phyloP scores from a whole-genome alignment of 2,113 vertebrate genomes.

The Dinomys branickii region DNA sequence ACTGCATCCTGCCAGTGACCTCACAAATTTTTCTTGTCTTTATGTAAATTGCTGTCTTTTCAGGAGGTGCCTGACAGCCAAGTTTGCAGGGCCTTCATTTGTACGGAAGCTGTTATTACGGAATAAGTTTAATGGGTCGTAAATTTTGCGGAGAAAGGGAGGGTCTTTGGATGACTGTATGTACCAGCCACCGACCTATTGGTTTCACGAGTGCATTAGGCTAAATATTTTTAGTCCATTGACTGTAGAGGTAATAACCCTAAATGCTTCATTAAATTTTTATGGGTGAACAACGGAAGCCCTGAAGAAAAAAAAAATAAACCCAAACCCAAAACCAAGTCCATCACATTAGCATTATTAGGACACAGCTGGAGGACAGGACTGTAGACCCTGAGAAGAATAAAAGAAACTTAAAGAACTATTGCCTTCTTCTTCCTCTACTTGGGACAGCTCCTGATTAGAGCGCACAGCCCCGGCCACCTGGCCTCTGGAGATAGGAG shows the following conservation, averaged over 20 bases:
- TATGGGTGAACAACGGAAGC: constrained; percentile 86
- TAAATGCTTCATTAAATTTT: constrained; percentile 90
- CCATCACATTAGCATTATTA: constrained; percentile 67
- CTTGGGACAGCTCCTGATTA: background rate
- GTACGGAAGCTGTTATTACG: constrained; percentile 86
- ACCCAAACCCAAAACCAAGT: constrained; percentile 47
- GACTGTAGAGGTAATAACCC: constrained; percentile 86
- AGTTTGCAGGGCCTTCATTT: constrained; percentile 78
- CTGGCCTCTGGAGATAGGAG: background rate
- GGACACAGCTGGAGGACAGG: constrained; percentile 60
- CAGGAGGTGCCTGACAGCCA: constrained; percentile 81
- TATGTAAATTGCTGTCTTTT: constrained; percentile 84
- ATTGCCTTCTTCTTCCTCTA: background rate
- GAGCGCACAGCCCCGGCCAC: background rate
- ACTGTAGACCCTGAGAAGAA: constrained; percentile 18
- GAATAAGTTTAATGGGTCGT: constrained; percentile 89
- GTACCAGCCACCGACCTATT: constrained; percentile 81
- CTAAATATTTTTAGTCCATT: constrained; percentile 88
- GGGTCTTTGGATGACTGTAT: constrained; percentile 82
- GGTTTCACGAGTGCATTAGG: constrained; percentile 85
- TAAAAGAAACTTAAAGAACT: constrained; percentile 62
- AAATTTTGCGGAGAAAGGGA: constrained; percentile 85
- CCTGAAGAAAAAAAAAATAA: constrained; percentile 25
- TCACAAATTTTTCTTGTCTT: constrained; percentile 74
- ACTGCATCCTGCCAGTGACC: constrained; percentile 76